These are phyloP conservation scores for Papilio machaon DNA, from an alignment of 1,140 invertebrate genomes.

Conservation along the genomic window DNA sequence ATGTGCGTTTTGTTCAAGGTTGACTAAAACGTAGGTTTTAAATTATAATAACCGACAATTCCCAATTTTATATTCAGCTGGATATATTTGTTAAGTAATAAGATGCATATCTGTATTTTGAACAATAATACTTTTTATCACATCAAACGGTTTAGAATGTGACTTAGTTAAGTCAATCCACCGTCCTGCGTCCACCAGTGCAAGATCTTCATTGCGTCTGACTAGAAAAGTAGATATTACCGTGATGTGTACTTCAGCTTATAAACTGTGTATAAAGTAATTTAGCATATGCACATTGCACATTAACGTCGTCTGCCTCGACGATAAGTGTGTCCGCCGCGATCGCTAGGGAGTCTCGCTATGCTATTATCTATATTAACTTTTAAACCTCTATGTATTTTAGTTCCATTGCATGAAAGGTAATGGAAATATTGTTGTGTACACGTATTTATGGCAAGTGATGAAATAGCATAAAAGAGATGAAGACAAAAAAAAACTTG, in stretches of 20 bases:
- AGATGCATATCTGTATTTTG: no score
- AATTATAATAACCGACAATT: background rate
- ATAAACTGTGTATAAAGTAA: background rate
- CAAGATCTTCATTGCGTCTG: background rate
- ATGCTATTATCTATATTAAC: conserved; percentile 1
- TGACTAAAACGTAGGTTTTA: background rate
- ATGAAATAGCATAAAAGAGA: no score
- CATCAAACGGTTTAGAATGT: no score
- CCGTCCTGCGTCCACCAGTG: background rate
- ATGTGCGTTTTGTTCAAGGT: conserved; percentile 1
- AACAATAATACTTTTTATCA: no score
- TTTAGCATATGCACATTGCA: conserved; percentile 10
- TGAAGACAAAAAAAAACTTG: no score
- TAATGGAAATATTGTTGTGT: no score
- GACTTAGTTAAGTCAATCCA: no score
- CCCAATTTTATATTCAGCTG: background rate
- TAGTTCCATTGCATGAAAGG: no score
- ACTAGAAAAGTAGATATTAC: background rate
- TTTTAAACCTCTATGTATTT: background rate
- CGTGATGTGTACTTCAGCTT: background rate
- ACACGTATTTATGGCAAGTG: no score
- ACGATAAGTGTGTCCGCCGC: background rate
- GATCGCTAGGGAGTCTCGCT: background rate
- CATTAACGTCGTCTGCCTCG: conserved; percentile 8
- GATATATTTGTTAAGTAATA: no score